Evolutionary conservation across 2,113 vertebrate species (phyloP), one percentile per base, ranked within the genome.

Genomic region (Ceuthmochares aereus): DNA sequence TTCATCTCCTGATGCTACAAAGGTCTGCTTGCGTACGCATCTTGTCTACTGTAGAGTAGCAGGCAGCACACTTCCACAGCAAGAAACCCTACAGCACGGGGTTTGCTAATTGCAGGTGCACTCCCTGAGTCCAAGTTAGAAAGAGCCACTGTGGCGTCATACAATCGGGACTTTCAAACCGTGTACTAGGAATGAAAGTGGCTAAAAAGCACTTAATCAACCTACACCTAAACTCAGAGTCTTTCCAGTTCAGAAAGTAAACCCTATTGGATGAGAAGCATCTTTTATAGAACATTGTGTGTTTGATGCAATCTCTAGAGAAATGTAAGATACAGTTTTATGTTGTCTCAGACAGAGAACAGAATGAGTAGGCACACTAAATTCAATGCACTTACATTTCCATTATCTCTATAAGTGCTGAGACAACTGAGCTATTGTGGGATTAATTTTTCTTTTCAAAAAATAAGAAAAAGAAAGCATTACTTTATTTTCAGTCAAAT

Each of bases 351-450:
- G 36, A 34, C 7, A 69, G 26, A 56, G 27, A 29, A 51, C 1
- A 63, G 7, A 9, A 60, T 19, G 12, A 77, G 7, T 9, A 72
- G 8, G 6, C 51, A 42, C 10, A 14, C 22, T 52, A 84, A 74
- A 43, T 60, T 74, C 60, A 74, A 13, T 6, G 9, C 34, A 29
- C 13, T 7, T 23, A 43, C 3, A 14, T 32, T 73, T 27, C 40
- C 36, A 7, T 23, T 63, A 14, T 12, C 7, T 75, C 5, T 27
- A 1, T 6, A 67, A 59, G 7, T 19, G 9, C 21, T 10, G 3
- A 63, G 8, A 47, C 7, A 58, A 27, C 5, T 0, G 1, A 73
- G 25, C 4, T 29, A 26, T 11, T 17, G 7, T 22, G 29, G 4
- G 15, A 12, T 51, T 18, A 7, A 10, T 13, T 54, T 40, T 7